phyloP scores from a whole-genome alignment of 2,888 invertebrate species.

The Gymnosoma rotundatum region DNA sequence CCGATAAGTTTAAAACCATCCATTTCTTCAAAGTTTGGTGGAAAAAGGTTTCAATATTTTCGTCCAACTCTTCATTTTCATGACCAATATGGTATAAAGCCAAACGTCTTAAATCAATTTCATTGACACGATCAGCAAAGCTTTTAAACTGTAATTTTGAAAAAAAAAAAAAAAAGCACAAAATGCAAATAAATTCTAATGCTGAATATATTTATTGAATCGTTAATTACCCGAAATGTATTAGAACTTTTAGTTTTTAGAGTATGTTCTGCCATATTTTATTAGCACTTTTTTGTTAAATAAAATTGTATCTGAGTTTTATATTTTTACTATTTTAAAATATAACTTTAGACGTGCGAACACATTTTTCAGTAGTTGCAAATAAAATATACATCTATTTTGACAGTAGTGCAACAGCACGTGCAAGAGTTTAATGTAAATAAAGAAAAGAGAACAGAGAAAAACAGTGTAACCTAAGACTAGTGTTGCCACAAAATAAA shows the following conservation, averaged over 20 bases:
- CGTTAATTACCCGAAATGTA: conserved; percentile 87
- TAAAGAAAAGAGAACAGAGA: conserved; percentile 9
- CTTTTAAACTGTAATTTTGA: conserved; percentile 87
- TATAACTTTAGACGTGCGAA: conserved; percentile 45
- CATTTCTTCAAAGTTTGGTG: conserved; percentile 93
- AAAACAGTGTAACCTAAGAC: too few species aligned
- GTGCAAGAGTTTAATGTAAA: conserved; percentile 50
- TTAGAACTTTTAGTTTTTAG: conserved; percentile 88
- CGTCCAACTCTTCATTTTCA: conserved; percentile 87
- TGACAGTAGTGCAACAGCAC: conserved; percentile 53
- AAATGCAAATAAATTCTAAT: background rate
- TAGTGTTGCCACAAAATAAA: too few species aligned
- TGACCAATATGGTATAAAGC: conserved; percentile 93
- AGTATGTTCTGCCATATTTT: conserved; percentile 64
- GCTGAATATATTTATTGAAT: background rate
- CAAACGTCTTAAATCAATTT: conserved; percentile 90
- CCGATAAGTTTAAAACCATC: conserved; percentile 93
- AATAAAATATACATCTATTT: conserved; percentile 51
- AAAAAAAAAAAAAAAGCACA: background rate
- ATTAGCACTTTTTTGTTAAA: background rate
- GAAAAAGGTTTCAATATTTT: conserved; percentile 89
- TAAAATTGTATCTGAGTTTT: conserved; percentile 14
- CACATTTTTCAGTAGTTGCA: conserved; percentile 57
- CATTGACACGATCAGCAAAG: conserved; percentile 92
- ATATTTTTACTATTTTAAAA: conserved; percentile 24